These are phyloP conservation scores for Neocloeon triangulifer DNA, from an alignment of 1,140 invertebrate genomes.

Conservation along the genomic window DNA sequence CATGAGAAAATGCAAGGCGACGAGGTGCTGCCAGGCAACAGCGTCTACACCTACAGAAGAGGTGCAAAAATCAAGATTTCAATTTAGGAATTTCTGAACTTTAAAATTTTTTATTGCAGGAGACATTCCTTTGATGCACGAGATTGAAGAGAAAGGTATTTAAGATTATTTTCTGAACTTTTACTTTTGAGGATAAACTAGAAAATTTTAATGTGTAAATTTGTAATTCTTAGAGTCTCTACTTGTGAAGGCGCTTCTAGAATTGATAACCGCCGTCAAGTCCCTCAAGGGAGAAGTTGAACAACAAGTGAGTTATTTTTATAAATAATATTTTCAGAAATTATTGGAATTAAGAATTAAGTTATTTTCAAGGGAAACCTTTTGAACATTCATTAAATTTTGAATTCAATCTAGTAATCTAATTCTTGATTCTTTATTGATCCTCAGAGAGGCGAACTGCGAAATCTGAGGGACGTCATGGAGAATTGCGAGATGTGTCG, in stretches of 20 bases:
- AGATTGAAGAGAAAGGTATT: constrained; percentile 34
- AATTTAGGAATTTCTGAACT: too few species aligned
- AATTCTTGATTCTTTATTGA: constrained; percentile 10
- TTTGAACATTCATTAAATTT: constrained; percentile 6
- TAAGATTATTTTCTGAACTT: constrained; percentile 16
- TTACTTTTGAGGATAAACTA: not conserved
- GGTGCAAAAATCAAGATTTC: too few species aligned
- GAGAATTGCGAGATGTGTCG: constrained; percentile 61
- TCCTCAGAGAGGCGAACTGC: constrained; percentile 46
- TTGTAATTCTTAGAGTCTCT: constrained; percentile 27
- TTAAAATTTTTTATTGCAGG: constrained; percentile 23
- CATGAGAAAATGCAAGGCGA: constrained; percentile 9
- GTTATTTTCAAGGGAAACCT: constrained; percentile 8
- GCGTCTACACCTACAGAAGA: constrained; percentile 9
- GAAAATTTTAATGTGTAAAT: constrained; percentile 2
- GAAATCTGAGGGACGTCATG: constrained; percentile 39
- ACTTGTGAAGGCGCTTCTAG: constrained; percentile 39
- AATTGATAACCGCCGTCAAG: constrained; percentile 48
- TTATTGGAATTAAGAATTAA: not conserved
- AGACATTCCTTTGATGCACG: constrained; percentile 47
- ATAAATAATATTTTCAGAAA: not conserved
- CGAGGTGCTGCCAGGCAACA: constrained; percentile 9
- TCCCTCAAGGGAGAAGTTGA: constrained; percentile 40
- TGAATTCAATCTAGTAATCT: constrained; percentile 5
- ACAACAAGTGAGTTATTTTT: constrained; percentile 19